These are phyloP conservation scores for Phylloscopus trochilus DNA, from an alignment of 2,113 vertebrate species.

Conservation along the genomic window DNA sequence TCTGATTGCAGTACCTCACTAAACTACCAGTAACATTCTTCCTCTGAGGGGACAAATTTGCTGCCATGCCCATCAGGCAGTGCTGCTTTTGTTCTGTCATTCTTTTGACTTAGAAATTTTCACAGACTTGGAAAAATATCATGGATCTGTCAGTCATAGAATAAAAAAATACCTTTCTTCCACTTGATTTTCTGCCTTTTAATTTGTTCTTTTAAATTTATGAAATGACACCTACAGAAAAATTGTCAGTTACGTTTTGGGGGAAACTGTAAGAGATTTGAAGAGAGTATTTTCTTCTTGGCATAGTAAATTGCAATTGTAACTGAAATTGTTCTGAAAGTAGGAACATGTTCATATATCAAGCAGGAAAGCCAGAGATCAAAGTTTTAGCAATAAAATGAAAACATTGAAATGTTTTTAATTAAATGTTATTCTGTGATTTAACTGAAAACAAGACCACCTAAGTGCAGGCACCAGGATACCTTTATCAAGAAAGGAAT, in stretches of 20 bases:
- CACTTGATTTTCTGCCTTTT: not conserved
- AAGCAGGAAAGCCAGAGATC: not conserved
- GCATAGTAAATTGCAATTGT: not conserved
- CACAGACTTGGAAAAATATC: not conserved
- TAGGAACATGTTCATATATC: not conserved
- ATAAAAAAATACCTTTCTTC: not conserved
- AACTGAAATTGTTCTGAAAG: slow-evolving; percentile 15
- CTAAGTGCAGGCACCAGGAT: slow-evolving; percentile 5
- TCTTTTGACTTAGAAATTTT: not conserved
- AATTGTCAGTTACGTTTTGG: not conserved
- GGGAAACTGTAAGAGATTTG: not conserved
- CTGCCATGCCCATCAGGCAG: not conserved
- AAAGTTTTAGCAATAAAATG: slow-evolving; percentile 41
- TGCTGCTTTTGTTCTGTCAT: not conserved
- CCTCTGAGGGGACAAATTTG: not conserved
- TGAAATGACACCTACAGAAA: not conserved
- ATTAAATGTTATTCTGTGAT: slow-evolving; percentile 3
- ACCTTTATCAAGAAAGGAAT: not conserved
- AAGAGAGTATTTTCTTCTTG: slow-evolving; percentile 29
- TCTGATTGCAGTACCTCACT: not conserved
- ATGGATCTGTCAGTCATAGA: not conserved
- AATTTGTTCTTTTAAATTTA: not conserved
- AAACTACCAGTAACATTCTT: not conserved
- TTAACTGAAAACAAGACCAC: slow-evolving; percentile 42
- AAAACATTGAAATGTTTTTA: slow-evolving; percentile 38